Evolutionary conservation across 2,113 vertebrate species (phyloP), one percentile per base, ranked within the genome.

Genomic region (Procavia capensis): DNA sequence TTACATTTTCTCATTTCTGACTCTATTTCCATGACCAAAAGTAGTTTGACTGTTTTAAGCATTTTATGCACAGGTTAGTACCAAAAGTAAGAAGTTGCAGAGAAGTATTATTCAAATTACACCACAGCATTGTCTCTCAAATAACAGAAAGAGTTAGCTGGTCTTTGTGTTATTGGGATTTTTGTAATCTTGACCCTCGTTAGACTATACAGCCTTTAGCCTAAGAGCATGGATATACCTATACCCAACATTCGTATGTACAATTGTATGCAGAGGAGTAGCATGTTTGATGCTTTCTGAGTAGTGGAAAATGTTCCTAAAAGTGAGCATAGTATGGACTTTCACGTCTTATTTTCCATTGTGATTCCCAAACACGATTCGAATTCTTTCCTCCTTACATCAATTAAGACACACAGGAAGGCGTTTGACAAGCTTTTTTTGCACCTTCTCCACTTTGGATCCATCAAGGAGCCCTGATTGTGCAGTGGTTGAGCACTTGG

Each of bases 1-100:
- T 86, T 81, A 47, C 31, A 45, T 87, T 93, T 84, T 68, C 74
- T 72, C 84, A 25, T 72, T 96, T 85, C 61, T 91, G 68, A 72
- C 57, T 70, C 66, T 66, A 74, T 95, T 90, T 79, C 25, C 57
- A 70, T 82, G 31, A 59, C 29, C 41, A 36, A 94, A 95, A 61
- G 3, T 27, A 70, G 47, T 29, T 66, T 31, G 45, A n/a, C 10
- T 43, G 29, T 66, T 72, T 86, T 59, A 75, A 75, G 1, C 34
- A 11, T 70, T 85, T 27, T 74, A 74, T 45, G 17, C 1, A 31
- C 36, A 93, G 41, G n/a, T 66, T 45, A 83, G 50, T 19, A 27
- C 8, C 14, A 36, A 8, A 76, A 93, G 20, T 43, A 88, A 85
- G 75, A 59, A n/a, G 1, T 20, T 70, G 41, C 31, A 50, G 72